phyloP scores from a whole-genome alignment of 2,797 vertebrate species.

The Poecilia velifera region DNA sequence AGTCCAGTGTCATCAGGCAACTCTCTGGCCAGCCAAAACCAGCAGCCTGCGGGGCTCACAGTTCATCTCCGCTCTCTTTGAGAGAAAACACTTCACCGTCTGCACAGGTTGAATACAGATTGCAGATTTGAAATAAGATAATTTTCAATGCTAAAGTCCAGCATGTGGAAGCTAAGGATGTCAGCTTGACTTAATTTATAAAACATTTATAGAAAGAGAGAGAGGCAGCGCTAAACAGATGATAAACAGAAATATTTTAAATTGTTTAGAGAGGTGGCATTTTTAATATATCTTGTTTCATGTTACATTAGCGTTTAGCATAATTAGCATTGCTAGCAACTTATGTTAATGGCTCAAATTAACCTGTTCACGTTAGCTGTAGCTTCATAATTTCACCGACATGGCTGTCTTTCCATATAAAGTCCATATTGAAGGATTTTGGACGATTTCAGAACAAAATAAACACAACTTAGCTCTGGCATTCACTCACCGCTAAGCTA shows the following conservation, averaged over 20 bases:
- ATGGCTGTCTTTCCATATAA: not conserved
- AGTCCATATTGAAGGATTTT: not conserved
- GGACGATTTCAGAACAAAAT: not conserved
- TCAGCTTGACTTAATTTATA: not conserved
- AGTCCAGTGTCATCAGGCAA: constrained; percentile 72
- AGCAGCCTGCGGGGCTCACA: constrained; percentile 62
- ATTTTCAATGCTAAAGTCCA: not conserved
- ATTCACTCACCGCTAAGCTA: not conserved
- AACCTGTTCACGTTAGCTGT: not conserved
- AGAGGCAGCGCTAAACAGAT: not conserved
- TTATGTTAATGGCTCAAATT: not conserved
- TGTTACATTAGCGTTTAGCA: not conserved
- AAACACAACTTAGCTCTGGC: not conserved
- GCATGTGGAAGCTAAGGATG: not conserved
- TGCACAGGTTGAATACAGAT: constrained; percentile 78
- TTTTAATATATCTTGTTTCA: not conserved
- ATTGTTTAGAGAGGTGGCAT: not conserved
- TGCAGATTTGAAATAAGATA: not conserved
- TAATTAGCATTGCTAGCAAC: not conserved
- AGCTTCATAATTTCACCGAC: not conserved
- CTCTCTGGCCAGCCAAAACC: constrained; percentile 69
- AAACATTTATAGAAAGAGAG: not conserved
- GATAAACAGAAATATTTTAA: not conserved
- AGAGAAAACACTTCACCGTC: constrained; percentile 75
- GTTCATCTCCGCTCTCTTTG: constrained; percentile 71